Evolutionary conservation across 1,140 invertebrate species (phyloP).

Genomic region (Cepaea nemoralis): DNA sequence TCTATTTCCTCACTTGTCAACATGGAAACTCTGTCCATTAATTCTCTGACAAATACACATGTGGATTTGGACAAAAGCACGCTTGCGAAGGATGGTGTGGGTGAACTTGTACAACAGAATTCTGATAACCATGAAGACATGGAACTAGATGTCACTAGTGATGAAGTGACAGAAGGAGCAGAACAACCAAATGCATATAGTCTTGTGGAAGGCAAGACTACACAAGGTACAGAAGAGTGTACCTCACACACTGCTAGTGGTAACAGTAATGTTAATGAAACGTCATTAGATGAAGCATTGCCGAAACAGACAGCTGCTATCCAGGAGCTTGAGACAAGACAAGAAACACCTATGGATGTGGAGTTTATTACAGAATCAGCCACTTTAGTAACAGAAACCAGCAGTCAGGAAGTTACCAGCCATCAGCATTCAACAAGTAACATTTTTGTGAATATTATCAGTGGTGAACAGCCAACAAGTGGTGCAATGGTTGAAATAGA

Average conservation of each 20-base stretch:
- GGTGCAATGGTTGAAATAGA: no score
- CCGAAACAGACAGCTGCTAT: neutral
- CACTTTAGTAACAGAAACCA: neutral
- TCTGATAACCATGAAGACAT: slow-evolving; percentile 18
- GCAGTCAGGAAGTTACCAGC: no score
- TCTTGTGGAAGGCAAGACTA: neutral
- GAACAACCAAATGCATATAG: neutral
- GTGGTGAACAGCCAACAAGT: no score
- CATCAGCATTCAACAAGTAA: no score
- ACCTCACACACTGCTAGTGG: neutral
- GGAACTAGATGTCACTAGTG: neutral
- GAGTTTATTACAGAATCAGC: neutral
- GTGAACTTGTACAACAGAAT: slow-evolving; percentile 3
- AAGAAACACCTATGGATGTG: neutral
- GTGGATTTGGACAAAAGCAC: slow-evolving; percentile 16
- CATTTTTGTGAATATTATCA: no score
- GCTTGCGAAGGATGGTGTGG: no score
- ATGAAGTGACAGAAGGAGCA: slow-evolving; percentile 11
- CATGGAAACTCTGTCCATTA: neutral
- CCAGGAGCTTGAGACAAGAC: neutral
- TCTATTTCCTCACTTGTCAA: neutral
- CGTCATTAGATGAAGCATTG: neutral
- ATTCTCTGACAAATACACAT: neutral
- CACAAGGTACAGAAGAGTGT: neutral
- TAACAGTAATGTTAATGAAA: neutral